Evolutionary conservation across 1,140 invertebrate genomes (phyloP), one percentile per base, ranked within the genome.

Genomic region (Cyrtorhinus lividipennis): DNA sequence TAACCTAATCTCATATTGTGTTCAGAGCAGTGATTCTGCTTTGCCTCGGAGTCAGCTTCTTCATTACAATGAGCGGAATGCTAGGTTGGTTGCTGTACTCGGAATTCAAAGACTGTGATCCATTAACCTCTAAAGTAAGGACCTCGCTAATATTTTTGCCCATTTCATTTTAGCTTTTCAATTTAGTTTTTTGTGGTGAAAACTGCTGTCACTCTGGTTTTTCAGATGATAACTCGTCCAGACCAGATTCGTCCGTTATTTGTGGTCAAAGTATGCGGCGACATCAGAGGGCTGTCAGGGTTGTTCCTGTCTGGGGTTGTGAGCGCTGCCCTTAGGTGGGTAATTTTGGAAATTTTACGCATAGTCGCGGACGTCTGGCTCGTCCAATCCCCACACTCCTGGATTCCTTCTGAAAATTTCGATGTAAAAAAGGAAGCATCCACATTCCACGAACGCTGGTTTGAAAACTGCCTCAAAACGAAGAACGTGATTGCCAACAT

Each of bases 281-380:
- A 83, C 68, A 69, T 86, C 15, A 81, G 79, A 24, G 88, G 88
- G 0, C 72, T 92, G 64, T 80, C 87, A 0, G 89, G 89, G 0
- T 76, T 92, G 10, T 92, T 93, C 70, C 80, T 91, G 23, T 76
- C 85, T 27, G 85, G 83, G 2, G 82, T 88, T 26, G 87, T 87
- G 69, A 82, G 83, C 44, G 82, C 85, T 24, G 84, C 83, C 1
- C 72, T 87, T 46, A 84, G 83, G 82, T 83, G 74, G 67, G 25
- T 2, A 22, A 24, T 5, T 38, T 38, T n/a, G n/a, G n/a, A n/a
- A n/a, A n/a, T n/a, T n/a, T n/a, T n/a, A n/a, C n/a, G n/a, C n/a
- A n/a, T n/a, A n/a, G n/a, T n/a, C n/a, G n/a, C n/a, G n/a, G n/a
- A n/a, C n/a, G n/a, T n/a, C n/a, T n/a, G n/a, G n/a, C n/a, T n/a